Evolutionary conservation across 2,888 invertebrate species (phyloP).

Genomic region (Sminthurinus aureus): DNA sequence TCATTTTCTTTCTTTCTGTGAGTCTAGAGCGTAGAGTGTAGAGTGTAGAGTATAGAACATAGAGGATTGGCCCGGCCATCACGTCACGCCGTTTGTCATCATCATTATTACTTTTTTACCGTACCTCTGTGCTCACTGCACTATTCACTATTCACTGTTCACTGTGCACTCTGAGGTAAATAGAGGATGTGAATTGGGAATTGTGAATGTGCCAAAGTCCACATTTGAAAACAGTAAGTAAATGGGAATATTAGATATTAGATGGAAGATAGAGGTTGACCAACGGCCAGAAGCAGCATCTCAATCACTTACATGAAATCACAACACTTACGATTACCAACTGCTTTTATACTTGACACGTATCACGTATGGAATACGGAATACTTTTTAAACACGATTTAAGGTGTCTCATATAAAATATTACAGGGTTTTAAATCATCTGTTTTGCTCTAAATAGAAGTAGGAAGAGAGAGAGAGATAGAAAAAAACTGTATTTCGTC

Average conservation of each 20-base stretch:
- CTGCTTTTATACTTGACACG: too few species aligned
- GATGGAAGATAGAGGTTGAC: too few species aligned
- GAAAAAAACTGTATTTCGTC: too few species aligned
- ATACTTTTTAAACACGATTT: too few species aligned
- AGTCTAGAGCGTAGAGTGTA: not conserved
- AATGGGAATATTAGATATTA: too few species aligned
- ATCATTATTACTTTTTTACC: slow-evolving; percentile 4
- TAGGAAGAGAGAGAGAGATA: too few species aligned
- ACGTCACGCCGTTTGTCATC: slow-evolving; percentile 5
- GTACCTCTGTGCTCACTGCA: not conserved
- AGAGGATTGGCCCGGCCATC: slow-evolving; percentile 1
- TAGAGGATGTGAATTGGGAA: not conserved
- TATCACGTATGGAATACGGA: too few species aligned
- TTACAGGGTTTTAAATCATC: too few species aligned
- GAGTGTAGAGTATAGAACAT: not conserved
- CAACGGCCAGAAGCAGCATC: not conserved
- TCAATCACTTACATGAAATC: not conserved
- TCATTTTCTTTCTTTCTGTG: not conserved
- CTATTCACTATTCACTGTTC: not conserved
- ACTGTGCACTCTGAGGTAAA: not conserved
- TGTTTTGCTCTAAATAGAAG: too few species aligned
- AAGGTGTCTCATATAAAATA: too few species aligned
- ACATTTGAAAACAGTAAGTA: not conserved
- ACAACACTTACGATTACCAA: too few species aligned
- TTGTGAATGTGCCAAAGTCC: not conserved